A percentile compares a stretch with the other conserved stretches of the same genome.
Evolutionary conservation across 2,113 vertebrate genomes (phyloP).

Genomic region (Piaya cayana): DNA sequence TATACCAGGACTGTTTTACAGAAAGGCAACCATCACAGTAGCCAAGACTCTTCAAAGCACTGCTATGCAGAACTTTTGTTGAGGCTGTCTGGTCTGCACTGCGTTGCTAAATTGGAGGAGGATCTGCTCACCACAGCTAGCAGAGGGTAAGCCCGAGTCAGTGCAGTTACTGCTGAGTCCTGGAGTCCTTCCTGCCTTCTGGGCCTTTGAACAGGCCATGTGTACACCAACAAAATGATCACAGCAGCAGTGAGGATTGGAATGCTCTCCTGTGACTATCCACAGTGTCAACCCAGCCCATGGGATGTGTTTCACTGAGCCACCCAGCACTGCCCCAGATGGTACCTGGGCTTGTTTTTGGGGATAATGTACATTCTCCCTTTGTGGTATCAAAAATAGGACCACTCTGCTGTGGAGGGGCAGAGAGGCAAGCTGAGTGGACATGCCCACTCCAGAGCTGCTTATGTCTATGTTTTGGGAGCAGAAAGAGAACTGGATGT

Average conservation of each 20-base stretch:
- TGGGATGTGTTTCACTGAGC: not conserved
- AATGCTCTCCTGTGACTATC: fast-evolving
- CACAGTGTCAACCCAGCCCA: too few relatives aligned
- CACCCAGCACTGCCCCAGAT: not conserved
- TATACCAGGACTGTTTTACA: not conserved
- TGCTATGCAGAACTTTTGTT: not conserved
- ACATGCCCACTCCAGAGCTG: not conserved
- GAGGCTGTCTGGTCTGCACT: not conserved
- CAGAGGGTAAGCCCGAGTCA: not conserved
- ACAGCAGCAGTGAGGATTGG: not conserved
- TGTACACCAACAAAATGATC: not conserved
- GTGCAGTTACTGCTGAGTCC: not conserved
- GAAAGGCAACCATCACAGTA: not conserved
- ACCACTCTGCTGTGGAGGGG: not conserved
- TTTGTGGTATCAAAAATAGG: not conserved
- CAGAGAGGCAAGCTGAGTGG: not conserved
- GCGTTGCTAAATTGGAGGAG: not conserved
- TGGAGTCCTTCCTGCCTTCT: not conserved
- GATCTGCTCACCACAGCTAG: not conserved
- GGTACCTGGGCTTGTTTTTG: not conserved
- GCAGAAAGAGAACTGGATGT: not conserved
- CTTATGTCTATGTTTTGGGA: not conserved
- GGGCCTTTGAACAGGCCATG: not conserved
- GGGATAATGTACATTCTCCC: not conserved
- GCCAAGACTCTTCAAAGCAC: not conserved